A percentile compares a stretch with the other conserved stretches of the same genome.
These are phyloP conservation scores for Hemithea aestivaria DNA, from an alignment of 2,888 invertebrate genomes.

Conservation along the genomic window DNA sequence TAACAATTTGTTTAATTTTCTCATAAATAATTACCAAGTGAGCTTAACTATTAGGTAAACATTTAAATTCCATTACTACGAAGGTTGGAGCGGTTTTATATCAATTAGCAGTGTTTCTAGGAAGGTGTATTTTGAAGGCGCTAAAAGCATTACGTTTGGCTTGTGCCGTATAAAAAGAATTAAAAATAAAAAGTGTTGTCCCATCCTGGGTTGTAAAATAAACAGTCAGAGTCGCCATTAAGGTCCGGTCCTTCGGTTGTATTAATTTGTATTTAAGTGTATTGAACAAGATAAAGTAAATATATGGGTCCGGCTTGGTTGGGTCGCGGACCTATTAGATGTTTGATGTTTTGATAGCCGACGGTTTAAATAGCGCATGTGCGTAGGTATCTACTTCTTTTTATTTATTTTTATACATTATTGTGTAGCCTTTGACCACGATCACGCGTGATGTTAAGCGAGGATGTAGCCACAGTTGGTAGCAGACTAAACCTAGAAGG, in stretches of 20 bases:
- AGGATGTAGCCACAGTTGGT: too few species aligned
- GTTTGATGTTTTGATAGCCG: conserved; percentile 16
- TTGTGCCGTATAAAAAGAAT: conserved; percentile 48
- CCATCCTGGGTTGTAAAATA: conserved; percentile 75
- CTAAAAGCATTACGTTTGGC: conserved; percentile 51
- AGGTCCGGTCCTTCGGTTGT: conserved; percentile 69
- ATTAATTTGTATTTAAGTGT: conserved; percentile 80
- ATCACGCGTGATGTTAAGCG: too few species aligned
- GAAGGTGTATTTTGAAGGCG: conserved; percentile 47
- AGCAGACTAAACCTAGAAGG: too few species aligned
- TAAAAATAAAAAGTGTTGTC: conserved; percentile 62
- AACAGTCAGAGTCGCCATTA: conserved; percentile 72
- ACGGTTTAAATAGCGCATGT: too few species aligned
- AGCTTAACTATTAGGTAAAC: conserved; percentile 21
- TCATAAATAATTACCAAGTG: conserved; percentile 27
- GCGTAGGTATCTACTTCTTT: too few species aligned
- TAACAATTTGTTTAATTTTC: conserved; percentile 26
- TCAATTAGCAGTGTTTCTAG: conserved; percentile 44
- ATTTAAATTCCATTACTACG: conserved; percentile 16
- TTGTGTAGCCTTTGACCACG: too few species aligned
- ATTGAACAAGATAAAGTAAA: conserved; percentile 78
- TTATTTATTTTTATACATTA: too few species aligned
- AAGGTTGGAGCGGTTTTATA: conserved; percentile 25
- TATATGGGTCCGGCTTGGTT: conserved; percentile 60
- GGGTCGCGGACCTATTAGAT: conserved; percentile 54